Evolutionary conservation across 2,888 invertebrate species (phyloP), one percentile per base, ranked within the genome.

Genomic region (Macaria notata): DNA sequence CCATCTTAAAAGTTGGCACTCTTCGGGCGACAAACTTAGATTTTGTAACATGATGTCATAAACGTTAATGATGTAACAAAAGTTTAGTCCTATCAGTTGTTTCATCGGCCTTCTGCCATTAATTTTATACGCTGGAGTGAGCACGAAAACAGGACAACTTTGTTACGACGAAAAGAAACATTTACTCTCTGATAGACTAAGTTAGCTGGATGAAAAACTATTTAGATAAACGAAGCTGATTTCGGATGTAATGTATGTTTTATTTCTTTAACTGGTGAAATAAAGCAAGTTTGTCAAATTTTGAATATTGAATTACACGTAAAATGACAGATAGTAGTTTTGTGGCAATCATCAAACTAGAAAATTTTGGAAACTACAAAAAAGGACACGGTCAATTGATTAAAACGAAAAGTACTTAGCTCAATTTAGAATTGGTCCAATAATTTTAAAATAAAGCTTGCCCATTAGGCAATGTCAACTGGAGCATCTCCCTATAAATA

Each of bases 81-180:
- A 73, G 64, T 71, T 69, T 68, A 71, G 65, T 65, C 67, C 50
- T 72, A 72, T 74, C 70, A 64, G 64, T 65, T 68, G 72, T 73
- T 73, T 65, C 70, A 75, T 74, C 66, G 66, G 78, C 74, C 69
- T 71, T 56, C 62, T 66, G 56, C 69, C 73, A 80, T 76, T 80
- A 76, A 81, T 81, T 79, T 72, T 71, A 70, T 70, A 59, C 69
- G 70, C 71, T 63, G 65, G 65, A 70, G 63, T 72, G 73, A 67
- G 65, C 66, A 61, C 66, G 65, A 70, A 72, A 77, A 79, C 70
- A 72, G 68, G 74, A 73, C 70, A 76, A 76, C 71, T 77, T 78
- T 68, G 72, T 72, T 76, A 78, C 71, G 69, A 58, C 49, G 41
- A 61, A 75, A 66, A 53, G 57, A 72, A 70, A 72, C 63, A 73